phyloP scores from a whole-genome alignment of 2,888 invertebrate species.

The Tillus elongatus region DNA sequence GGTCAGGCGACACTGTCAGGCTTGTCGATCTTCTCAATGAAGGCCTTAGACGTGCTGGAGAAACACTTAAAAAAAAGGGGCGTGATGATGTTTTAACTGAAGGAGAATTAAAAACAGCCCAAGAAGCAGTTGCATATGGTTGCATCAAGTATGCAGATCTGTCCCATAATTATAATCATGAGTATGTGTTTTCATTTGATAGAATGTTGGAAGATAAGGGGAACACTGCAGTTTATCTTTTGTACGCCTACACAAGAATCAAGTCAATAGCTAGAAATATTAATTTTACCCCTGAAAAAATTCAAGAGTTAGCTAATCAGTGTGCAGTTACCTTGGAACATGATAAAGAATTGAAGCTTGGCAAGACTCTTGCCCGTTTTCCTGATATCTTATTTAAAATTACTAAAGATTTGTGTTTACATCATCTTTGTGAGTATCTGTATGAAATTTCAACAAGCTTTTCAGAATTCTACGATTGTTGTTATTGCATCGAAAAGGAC shows the following conservation, averaged over 20 bases:
- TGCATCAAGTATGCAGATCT: conserved; percentile 98
- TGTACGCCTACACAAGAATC: conserved; percentile 92
- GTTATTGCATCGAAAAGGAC: conserved; percentile 95
- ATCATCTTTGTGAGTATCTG: conserved; percentile 87
- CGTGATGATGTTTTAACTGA: conserved; percentile 72
- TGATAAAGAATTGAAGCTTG: conserved; percentile 90
- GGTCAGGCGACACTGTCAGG: conserved; percentile 88
- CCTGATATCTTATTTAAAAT: conserved; percentile 80
- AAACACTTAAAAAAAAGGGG: conserved; percentile 79
- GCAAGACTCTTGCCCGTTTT: conserved; percentile 76
- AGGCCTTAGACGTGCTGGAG: conserved; percentile 71
- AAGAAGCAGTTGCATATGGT: conserved; percentile 91
- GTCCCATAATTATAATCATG: conserved; percentile 83
- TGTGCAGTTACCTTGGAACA: conserved; percentile 63
- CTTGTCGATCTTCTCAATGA: conserved; percentile 84
- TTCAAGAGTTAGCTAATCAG: conserved; percentile 52
- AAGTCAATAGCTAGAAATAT: conserved; percentile 79
- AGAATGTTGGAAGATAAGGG: conserved; percentile 99
- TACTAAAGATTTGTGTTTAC: conserved; percentile 70
- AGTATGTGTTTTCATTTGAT: conserved; percentile 97
- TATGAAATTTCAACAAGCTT: conserved; percentile 91
- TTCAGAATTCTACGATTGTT: conserved; percentile 94
- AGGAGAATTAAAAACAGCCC: conserved; percentile 73
- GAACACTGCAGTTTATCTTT: conserved; percentile 94
- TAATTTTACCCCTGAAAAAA: conserved; percentile 53